These are phyloP conservation scores for Micropoecilia bifurca DNA, from an alignment of 2,797 vertebrate genomes.

Conservation along the genomic window DNA sequence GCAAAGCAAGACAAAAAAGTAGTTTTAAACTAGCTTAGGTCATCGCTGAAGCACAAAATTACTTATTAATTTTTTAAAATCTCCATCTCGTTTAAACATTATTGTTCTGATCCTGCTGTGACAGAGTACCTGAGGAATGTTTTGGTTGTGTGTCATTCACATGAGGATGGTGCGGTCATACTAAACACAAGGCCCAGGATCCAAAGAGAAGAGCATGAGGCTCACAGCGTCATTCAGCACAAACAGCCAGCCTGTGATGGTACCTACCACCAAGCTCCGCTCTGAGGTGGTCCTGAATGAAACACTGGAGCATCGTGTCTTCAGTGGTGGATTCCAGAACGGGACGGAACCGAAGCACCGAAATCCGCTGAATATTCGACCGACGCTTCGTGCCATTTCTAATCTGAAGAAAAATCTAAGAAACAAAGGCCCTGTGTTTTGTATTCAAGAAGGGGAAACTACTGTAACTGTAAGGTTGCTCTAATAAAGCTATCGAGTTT, in stretches of 20 bases:
- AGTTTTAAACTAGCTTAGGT: not conserved
- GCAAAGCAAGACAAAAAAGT: not conserved
- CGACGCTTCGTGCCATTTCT: constrained; percentile 48
- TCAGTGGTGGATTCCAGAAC: not conserved
- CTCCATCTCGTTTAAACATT: not conserved
- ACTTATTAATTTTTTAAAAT: not conserved
- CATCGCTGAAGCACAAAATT: not conserved
- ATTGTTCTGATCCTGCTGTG: not conserved
- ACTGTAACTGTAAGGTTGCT: not conserved
- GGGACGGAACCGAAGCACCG: constrained; percentile 11
- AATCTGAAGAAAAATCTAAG: not conserved
- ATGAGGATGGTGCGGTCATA: not conserved
- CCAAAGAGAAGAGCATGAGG: not conserved
- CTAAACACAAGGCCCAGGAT: constrained; percentile 12
- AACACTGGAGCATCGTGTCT: not conserved
- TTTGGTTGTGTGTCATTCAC: not conserved
- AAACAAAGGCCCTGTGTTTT: not conserved
- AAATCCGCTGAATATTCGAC: constrained; percentile 26
- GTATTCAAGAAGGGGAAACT: not conserved
- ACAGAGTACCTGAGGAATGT: not conserved
- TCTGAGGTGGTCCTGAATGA: constrained; percentile 9
- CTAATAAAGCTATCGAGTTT: not conserved
- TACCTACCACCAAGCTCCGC: constrained; percentile 69
- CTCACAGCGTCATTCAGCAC: not conserved
- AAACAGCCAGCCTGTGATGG: not conserved